These are phyloP conservation scores for Pelusios castaneus DNA, from an alignment of 2,113 vertebrate species.

Conservation along the genomic window DNA sequence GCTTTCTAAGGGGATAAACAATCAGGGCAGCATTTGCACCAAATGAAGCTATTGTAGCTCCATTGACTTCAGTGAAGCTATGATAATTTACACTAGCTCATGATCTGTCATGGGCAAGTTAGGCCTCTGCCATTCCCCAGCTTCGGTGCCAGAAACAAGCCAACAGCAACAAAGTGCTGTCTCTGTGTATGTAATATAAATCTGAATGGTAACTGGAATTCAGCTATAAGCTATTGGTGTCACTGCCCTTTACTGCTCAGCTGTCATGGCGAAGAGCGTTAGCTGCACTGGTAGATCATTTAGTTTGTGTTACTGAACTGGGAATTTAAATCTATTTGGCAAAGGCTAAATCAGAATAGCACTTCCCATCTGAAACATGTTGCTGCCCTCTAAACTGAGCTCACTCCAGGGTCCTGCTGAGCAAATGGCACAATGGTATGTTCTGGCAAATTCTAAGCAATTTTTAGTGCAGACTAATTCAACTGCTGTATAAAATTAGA, in stretches of 20 bases:
- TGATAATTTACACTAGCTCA: background rate
- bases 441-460: background rate
- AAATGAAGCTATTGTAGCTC: background rate
- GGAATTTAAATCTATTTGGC: background rate
- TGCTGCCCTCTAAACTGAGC: fast-evolving
- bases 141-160: background rate
- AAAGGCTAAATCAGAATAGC: fast-evolving
- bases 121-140: background rate
- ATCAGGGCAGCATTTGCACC: background rate
- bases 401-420: fast-evolving
- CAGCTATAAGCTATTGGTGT: background rate
- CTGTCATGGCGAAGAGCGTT: fast-evolving
- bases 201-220: background rate
- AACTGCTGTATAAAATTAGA: background rate
- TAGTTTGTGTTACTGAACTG: background rate
- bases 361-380: background rate
- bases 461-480: background rate
- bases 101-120: background rate
- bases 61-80: background rate
- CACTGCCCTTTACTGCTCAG: fast-evolving
- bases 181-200: background rate
- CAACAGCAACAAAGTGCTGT: background rate
- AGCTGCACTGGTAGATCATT: fast-evolving
- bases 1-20: background rate
- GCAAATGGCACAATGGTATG: fast-evolving